These are phyloP conservation scores for Thereva unica DNA, from an alignment of 2,888 invertebrate genomes.

Conservation along the genomic window DNA sequence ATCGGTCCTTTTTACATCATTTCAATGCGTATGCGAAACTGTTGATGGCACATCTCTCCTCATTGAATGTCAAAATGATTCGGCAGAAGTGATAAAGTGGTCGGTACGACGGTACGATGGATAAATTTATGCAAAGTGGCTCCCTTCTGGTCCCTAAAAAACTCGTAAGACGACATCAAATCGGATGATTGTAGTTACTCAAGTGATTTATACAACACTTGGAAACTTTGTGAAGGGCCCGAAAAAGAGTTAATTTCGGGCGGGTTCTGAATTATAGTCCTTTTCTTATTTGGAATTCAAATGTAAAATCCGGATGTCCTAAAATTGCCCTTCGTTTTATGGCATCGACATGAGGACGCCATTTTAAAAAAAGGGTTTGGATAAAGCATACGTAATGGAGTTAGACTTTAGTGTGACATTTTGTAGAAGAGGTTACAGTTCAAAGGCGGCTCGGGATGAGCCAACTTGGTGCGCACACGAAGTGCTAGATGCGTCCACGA, in stretches of 20 bases:
- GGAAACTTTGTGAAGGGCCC: slow-evolving; percentile 13
- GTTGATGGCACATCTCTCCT: slow-evolving; percentile 15
- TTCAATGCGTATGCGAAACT: slow-evolving; percentile 31
- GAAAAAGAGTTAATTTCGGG: slow-evolving; percentile 6
- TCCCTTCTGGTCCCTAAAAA: slow-evolving; percentile 2
- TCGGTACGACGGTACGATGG: neutral
- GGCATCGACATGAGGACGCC: no score
- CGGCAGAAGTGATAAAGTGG: slow-evolving; percentile 3
- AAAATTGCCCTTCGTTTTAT: no score
- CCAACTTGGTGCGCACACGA: no score
- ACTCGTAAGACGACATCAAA: slow-evolving; percentile 4
- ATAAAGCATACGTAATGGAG: no score
- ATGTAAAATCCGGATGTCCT: no score
- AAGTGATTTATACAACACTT: slow-evolving; percentile 24
- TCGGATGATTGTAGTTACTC: slow-evolving; percentile 1
- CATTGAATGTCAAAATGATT: slow-evolving; percentile 26
- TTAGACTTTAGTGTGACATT: no score
- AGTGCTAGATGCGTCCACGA: no score
- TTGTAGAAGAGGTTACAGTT: no score
- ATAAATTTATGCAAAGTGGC: slow-evolving; percentile 31
- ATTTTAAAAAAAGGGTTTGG: no score
- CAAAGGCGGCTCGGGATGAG: no score
- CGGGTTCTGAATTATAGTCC: neutral
- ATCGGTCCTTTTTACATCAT: slow-evolving; percentile 37
- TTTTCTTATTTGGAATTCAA: neutral